Evolutionary conservation across 2,113 vertebrate species (phyloP), one percentile per base, ranked within the genome.

Genomic region (Chelonoidis abingdonii): DNA sequence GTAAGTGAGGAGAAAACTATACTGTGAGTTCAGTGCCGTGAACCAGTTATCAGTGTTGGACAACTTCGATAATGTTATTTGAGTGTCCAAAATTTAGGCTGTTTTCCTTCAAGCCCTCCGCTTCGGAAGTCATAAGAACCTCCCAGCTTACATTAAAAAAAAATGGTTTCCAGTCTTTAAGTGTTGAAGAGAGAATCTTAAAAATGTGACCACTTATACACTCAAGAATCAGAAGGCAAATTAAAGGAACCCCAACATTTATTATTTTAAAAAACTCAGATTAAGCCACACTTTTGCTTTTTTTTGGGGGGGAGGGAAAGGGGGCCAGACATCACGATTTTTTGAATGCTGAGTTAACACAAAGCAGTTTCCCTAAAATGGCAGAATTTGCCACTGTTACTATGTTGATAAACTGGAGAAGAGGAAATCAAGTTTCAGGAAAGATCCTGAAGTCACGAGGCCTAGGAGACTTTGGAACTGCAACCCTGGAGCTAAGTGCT

Each of bases 221-320:
- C 35, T 69, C 35, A n/a, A 65, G 62, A n/a, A n/a, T 19, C 35
- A 16, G 31, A 65, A 19, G 31, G 31, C 62, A 65, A 65, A n/a
- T 65, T 65, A 65, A 65, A n/a, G 62, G 62, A 65, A 65, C 62
- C n/a, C n/a, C 31, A n/a, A 35, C 1, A 0, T 65, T 69, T 69
- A 35, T 65, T 31, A n/a, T n/a, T 69, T 69, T 69, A 19, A 69
- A 69, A 69, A 69, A 17, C 35, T 69, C 62, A 69, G 35, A 69
- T 69, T n/a, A n/a, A 69, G 62, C 31, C 16, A 31, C 29, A 16
- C 13, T 16, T 12, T 21, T 12, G 14, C 29, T 62, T 31, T 59
- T n/a, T 9, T 25, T 31, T 62, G 14, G 27, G 0, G 24, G 10
- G 69, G 10, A 9, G 8, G 13, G 6, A 2, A 8, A n/a, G 8